Percentiles rank a stretch among this genome's conserved stretches.
Evolutionary conservation across 2,888 invertebrate species (phyloP).

Genomic region (Meloe dianella): DNA sequence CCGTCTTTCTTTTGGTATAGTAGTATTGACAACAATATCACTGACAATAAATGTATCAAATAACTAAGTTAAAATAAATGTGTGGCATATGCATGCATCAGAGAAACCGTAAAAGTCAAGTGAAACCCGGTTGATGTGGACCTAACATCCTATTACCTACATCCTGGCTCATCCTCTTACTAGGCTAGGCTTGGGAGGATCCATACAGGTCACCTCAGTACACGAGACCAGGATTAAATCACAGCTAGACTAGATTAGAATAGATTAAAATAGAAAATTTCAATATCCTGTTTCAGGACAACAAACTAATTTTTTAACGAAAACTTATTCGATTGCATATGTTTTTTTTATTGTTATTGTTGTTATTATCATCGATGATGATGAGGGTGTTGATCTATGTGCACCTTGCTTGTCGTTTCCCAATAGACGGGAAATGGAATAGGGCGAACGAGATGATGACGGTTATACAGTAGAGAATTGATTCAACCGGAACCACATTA

Average conservation of each 20-base stretch:
- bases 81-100: slow-evolving; percentile 21
- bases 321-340: not conserved
- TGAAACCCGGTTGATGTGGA: slow-evolving; percentile 53
- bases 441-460: slow-evolving; percentile 36
- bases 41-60: slow-evolving; percentile 17
- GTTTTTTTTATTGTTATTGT: not conserved
- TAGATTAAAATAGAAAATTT: not conserved
- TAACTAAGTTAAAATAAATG: slow-evolving; percentile 14
- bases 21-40: not conserved
- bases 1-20: no score
- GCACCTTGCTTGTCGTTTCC: slow-evolving; percentile 40
- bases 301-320: not conserved
- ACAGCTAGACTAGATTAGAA: not conserved
- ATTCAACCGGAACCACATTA: slow-evolving; percentile 43
- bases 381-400: slow-evolving; percentile 13
- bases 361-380: not conserved
- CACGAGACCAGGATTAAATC: slow-evolving; percentile 28
- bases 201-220: slow-evolving; percentile 29
- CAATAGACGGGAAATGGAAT: slow-evolving; percentile 41
- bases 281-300: not conserved
- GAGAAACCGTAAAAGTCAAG: slow-evolving; percentile 52
- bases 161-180: slow-evolving; percentile 57
- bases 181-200: slow-evolving; percentile 21
- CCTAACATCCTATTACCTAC: slow-evolving; percentile 58
- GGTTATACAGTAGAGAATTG: slow-evolving; percentile 35